Conservation (phyloP, 2,888 invertebrate genomes). For the Vanessa cardui region DNA sequence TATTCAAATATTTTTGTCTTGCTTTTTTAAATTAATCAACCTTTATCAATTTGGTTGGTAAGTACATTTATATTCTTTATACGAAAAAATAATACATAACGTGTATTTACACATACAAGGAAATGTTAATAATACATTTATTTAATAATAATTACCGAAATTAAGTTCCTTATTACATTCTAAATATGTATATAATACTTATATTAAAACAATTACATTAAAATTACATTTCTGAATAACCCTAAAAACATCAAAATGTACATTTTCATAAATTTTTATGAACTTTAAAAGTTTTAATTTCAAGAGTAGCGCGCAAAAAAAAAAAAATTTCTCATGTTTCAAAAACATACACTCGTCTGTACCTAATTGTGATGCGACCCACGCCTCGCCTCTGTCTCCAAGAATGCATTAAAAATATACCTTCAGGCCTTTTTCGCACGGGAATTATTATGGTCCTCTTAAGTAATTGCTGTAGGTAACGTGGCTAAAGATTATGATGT, state of each 20-base stretch:
- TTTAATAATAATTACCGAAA: too few species aligned
- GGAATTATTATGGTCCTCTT: conserved; percentile 58
- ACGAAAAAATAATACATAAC: too few species aligned
- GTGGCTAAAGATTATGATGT: conserved; percentile 52
- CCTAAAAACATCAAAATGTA: neutral
- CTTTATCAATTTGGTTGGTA: too few species aligned
- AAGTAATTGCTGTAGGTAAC: conserved; percentile 57
- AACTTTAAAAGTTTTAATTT: conserved; percentile 14
- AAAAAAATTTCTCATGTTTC: conserved; percentile 46
- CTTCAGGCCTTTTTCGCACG: conserved; percentile 64
- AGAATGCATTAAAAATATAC: conserved; percentile 71
- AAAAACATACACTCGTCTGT: conserved; percentile 50
- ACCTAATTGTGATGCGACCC: conserved; percentile 69
- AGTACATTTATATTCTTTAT: too few species aligned
- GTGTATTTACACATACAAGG: too few species aligned
- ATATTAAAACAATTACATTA: neutral
- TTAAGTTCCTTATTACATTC: too few species aligned
- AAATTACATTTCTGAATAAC: neutral
- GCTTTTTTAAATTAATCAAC: too few species aligned
- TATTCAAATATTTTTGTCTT: too few species aligned
- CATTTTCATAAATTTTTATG: neutral
- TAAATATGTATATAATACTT: too few species aligned
- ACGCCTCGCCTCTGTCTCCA: conserved; percentile 60
- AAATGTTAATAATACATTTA: too few species aligned
- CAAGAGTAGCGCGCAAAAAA: conserved; percentile 35